Base-by-base conservation (phyloP, 37 sponge, comb jelly and placozoan species). In the Agelas oroides region DNA sequence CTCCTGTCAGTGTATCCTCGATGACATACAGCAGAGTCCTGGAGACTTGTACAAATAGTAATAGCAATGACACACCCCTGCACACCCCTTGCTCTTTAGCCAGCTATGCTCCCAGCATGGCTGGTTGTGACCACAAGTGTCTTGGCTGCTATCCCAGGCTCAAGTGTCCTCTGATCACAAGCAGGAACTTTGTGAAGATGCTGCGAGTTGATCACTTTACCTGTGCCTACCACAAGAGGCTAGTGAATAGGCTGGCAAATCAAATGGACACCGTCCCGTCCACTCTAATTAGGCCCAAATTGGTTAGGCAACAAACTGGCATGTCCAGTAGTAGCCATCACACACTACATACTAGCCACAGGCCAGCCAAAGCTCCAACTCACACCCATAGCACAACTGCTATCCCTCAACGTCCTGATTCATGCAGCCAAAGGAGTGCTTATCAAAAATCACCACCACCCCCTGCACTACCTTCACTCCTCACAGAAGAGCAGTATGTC, bases 141-240 rank as follows among this genome's bases (percentile, higher is more conserved):
- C 65, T 78, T 15, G 78, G 41, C 27, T 78, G 78, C 28, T 23
- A 62, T 8, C 78, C 78, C 2, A 65, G 78, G 27, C 40, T 64
- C 24, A 65, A 65, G 23, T 62, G 78, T 62, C 41, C 65, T 0
- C 40, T 63, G 37, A 38, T 78, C 37, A 78, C 64, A 2, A 78
- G 78, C 35, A 37, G 78, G 33, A 78, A 57, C 34, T 78, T 65
- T 33, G 18, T 64, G 46, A 15, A 19, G 28, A 19, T 65, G 17
- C 46, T 78, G 27, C 23, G 30, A 24, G 20, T 14, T 33, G 78
- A 78, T 59, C 41, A 11, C 15, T 64, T 40, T 65, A 78, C 78
- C 2, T 78, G 78, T 62, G 35, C 78, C 46, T 78, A 78, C 23
- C 78, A 78, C 65, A 24, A 24, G 15, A 21, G 65, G 12, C 46